Base-by-base conservation (phyloP, 2,797 vertebrate species). In the Pelodytes ibericus region DNA sequence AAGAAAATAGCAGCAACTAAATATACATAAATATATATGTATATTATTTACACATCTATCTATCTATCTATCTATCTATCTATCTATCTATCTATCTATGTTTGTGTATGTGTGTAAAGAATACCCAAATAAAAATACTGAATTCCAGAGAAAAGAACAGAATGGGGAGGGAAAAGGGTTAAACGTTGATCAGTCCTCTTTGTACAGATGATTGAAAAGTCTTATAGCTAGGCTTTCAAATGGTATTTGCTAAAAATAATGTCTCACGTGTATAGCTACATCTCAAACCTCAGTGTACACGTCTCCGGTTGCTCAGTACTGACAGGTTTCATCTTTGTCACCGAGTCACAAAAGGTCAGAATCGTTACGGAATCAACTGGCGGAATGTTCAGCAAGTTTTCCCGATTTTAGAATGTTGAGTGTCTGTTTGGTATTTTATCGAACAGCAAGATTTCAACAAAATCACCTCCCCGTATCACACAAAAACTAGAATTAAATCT, bases 311-410 rank as follows among this genome's bases (percentile, higher is more conserved):
- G n/a, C 49, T 68, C 64, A 67, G 26, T 36, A 33, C 24, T 68
- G 56, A 75, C 73, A 67, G 63, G 36, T 75, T 60, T 75, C 39
- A 61, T 75, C 47, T 47, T 33, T 68, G 63, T 75, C 64, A 51
- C 73, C 20, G 36, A 75, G 39, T 68, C 2, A 15, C 73, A 61
- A n/a, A 61, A 75, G 56, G 63, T 68, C 73, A 68, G 20, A 33
- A 68, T 51, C 49, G 62, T 67, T 66, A 57, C 25, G 1, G 26
- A 67, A 67, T 31, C 33, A 66, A 22, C 33, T 74, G 61, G 65
- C 11, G 5, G 72, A 66, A 13, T n/a, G 33, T 26, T 58, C 36
- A 16, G 10, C 11, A 30, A 2, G 36, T 20, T 59, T 59, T 62
- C 51, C 18, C 66, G 57, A 65, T 66, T 67, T 31, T 44, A 63